These are phyloP conservation scores for Drosophila tanythrix DNA, from an alignment of 2,888 invertebrate species.

Conservation along the genomic window DNA sequence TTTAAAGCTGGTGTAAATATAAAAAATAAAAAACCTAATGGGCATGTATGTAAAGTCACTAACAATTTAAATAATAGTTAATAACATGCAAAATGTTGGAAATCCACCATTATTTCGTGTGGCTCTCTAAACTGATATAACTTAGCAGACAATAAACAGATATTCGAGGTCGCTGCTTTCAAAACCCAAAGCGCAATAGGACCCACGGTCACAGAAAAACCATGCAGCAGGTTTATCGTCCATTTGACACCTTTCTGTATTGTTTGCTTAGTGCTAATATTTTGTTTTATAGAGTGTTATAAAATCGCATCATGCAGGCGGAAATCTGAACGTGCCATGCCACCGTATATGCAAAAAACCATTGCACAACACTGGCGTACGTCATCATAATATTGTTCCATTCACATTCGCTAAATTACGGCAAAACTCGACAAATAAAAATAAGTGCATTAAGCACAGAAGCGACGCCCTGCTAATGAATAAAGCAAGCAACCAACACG, in stretches of 20 bases:
- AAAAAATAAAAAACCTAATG: no score
- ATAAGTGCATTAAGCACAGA: background rate
- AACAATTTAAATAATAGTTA: no score
- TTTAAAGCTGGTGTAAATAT: background rate
- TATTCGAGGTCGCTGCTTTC: no score
- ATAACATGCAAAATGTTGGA: no score
- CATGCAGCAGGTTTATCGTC: no score
- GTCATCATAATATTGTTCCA: slow-evolving; percentile 72
- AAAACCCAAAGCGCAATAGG: no score
- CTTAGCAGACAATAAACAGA: no score
- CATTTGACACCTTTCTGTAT: no score
- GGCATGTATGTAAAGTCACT: no score
- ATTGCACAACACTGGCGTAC: slow-evolving; percentile 51
- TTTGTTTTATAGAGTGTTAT: background rate
- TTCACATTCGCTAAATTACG: slow-evolving; percentile 47
- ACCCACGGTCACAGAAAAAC: no score
- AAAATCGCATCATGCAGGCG: background rate
- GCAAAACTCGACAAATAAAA: slow-evolving; percentile 20
- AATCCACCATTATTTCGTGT: no score
- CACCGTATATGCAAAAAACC: background rate
- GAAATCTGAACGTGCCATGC: slow-evolving; percentile 23
- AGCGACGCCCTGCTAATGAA: slow-evolving; percentile 6
- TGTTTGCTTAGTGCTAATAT: background rate
- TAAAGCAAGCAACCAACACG: background rate
- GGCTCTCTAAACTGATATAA: no score